Evolutionary conservation across 2,113 vertebrate genomes (phyloP), one percentile per base, ranked within the genome.

Genomic region (Myotis brandtii): DNA sequence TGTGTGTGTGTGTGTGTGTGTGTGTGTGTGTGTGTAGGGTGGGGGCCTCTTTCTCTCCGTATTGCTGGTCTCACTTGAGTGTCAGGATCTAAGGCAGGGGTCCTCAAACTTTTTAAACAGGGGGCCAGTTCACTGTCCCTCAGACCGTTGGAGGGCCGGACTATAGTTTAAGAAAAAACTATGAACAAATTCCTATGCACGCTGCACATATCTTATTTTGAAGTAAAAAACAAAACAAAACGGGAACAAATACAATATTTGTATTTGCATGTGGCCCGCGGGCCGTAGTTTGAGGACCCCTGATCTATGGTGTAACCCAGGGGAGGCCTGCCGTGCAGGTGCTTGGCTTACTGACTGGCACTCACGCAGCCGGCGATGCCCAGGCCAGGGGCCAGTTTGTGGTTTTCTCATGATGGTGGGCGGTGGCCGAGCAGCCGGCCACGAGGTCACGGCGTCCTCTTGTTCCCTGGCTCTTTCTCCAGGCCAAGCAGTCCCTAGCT

Each of bases 401-500:
- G 54, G 34, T 72, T 62, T 18, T 48, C 66, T 25, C 17, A 1
- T 7, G 6, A 9, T 0, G 10, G 17, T 3, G 75, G 6, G 23
- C 1, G 30, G 9, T 9, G 46, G 14, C 37, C 0, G 0, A 17
- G 69, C 50, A 20, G 23, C 46, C 0, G 37, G 30, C 43, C 9
- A 2, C 4, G 8, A 17, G 13, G 7, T 79, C 46, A 52, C 1
- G 0, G 1, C 3, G 14, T 25, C 23, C 20, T 27, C 48, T 46
- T 62, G 30, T 89, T 79, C 25, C 82, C 86, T 1, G 70, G 40
- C 75, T 43, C 40, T 83, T 48, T 89, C 95, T 67, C 23, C 98
- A 99, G 99, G 99, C 99, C 96, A 99, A 99, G 98, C 99, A 99
- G 98, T 99, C 99, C 91, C 98, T 99, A 82, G 99, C 99, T 27